phyloP scores from a whole-genome alignment of 2,797 vertebrate species.

The Mionectes olivaceus region DNA sequence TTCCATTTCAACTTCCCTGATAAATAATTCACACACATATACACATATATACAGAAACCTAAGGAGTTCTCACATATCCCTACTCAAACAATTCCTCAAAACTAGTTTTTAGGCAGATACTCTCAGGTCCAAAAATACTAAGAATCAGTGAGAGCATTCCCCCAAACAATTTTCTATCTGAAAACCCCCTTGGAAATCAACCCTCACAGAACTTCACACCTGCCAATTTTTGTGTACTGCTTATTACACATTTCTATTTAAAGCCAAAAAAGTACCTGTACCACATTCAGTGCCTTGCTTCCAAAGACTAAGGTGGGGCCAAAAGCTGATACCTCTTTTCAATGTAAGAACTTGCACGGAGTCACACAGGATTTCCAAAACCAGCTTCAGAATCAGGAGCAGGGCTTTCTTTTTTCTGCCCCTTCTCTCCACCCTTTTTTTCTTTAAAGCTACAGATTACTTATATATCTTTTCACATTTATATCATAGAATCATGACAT shows the following conservation, averaged over 20 bases:
- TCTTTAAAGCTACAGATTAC: not conserved
- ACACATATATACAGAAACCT: not conserved
- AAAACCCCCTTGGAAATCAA: not conserved
- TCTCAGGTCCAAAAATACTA: not conserved
- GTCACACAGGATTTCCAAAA: not conserved
- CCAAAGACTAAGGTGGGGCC: not conserved
- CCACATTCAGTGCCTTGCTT: not conserved
- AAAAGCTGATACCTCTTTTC: not conserved
- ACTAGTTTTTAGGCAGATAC: not conserved
- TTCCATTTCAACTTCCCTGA: conserved; percentile 31
- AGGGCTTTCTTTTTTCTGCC: not conserved
- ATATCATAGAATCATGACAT: not conserved
- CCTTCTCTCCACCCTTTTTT: accelerated
- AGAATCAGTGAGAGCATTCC: not conserved
- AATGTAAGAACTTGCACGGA: not conserved
- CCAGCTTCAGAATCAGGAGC: not conserved
- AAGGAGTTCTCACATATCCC: not conserved
- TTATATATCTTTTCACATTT: not conserved
- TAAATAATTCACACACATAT: conserved; percentile 18
- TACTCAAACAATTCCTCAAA: not conserved
- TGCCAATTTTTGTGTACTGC: not conserved
- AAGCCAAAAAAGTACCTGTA: not conserved
- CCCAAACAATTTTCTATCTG: not conserved
- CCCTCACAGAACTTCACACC: not conserved
- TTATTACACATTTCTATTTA: not conserved